These are phyloP conservation scores for Atherinosoma microstoma DNA, from an alignment of 2,797 vertebrate genomes.

Conservation along the genomic window DNA sequence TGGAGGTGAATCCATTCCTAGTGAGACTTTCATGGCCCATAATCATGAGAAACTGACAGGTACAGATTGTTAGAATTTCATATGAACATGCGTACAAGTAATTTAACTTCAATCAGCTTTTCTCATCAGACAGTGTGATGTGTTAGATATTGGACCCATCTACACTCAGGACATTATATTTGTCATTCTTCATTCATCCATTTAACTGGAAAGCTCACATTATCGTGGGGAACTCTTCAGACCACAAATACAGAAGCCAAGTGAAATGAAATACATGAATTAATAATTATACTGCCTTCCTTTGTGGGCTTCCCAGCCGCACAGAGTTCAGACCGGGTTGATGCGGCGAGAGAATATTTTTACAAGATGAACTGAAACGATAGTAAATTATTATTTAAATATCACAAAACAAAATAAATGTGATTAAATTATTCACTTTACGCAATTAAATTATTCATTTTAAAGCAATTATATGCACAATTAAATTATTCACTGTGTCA, in stretches of 20 bases:
- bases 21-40: too few species aligned
- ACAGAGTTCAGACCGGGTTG: background rate
- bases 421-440: too few species aligned
- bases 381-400: too few species aligned
- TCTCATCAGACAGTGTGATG: background rate
- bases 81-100: background rate
- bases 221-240: background rate
- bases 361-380: background rate
- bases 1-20: too few species aligned
- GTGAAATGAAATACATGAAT: background rate
- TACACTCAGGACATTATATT: conserved; percentile 3
- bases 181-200: conserved; percentile 27
- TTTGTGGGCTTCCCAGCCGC: background rate
- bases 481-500: background rate
- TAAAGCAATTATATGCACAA: too few species aligned
- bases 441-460: too few species aligned
- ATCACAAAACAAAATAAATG: too few species aligned
- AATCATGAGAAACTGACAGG: too few species aligned
- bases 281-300: too few species aligned
- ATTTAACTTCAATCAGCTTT: background rate
- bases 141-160: background rate
- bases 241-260: conserved; percentile 15
- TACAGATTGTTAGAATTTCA: too few species aligned
- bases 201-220: conserved; percentile 3
- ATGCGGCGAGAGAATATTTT: background rate